Conservation (phyloP, 2,113 vertebrate genomes). For the Pseudorasbora parva region DNA sequence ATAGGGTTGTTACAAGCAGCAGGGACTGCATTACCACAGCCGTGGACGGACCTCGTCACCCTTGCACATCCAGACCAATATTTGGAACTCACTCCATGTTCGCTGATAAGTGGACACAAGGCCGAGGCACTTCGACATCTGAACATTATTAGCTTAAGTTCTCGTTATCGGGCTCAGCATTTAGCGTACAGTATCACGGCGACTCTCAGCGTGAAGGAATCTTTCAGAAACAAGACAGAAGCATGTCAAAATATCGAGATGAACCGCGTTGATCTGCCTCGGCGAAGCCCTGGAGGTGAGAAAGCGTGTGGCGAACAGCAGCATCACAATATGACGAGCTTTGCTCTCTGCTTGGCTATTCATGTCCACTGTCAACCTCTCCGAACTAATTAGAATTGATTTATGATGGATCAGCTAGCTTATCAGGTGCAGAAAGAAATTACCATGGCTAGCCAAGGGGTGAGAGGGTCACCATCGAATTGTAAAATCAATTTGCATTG, state of each 20-base stretch:
- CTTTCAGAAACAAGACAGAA: constrained; percentile 24
- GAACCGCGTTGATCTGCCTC: not conserved
- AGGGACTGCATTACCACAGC: constrained; percentile 33
- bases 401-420: constrained; percentile 97
- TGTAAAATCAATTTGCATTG: constrained; percentile 99
- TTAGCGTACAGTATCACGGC: not conserved
- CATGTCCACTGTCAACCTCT: constrained; percentile 79
- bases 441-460: constrained; percentile 90
- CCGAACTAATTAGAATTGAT: constrained; percentile 99
- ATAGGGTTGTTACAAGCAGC: constrained; percentile 42
- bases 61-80: constrained; percentile 36
- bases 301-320: not conserved
- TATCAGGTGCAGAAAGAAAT: constrained; percentile 97
- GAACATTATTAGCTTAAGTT: constrained; percentile 29
- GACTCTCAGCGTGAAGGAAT: not conserved
- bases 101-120: constrained; percentile 39
- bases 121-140: constrained; percentile 21
- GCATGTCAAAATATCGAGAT: constrained; percentile 21
- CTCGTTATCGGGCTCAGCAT: not conserved
- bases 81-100: constrained; percentile 41
- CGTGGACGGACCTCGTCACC: not conserved
- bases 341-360: constrained; percentile 66
- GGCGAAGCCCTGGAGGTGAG: not conserved
- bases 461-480: constrained; percentile 93
- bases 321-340: constrained; percentile 51